Evolutionary conservation across 2,888 invertebrate genomes (phyloP).

Genomic region (Agrotis exclamationis): DNA sequence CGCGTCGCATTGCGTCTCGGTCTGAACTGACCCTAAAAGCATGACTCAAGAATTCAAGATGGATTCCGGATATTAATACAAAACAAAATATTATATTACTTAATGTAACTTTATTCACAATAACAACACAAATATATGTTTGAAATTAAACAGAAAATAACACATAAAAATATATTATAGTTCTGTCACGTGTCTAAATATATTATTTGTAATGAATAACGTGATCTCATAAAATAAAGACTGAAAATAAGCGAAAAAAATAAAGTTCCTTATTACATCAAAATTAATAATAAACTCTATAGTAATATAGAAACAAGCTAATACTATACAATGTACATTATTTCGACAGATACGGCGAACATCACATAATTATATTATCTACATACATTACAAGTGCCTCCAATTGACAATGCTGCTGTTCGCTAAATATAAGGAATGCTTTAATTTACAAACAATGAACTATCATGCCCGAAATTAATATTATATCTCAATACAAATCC

Average conservation of each 20-base stretch:
- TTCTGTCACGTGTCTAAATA: constrained; percentile 20
- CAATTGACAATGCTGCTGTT: constrained; percentile 43
- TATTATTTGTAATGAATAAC: constrained; percentile 24
- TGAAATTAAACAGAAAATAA: constrained; percentile 53
- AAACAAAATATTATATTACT: constrained; percentile 30
- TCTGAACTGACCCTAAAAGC: too few relatives aligned
- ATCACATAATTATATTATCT: constrained; percentile 52
- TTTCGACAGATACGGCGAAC: constrained; percentile 63
- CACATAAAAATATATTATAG: constrained; percentile 52
- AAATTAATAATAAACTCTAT: constrained; percentile 55
- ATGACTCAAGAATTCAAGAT: too few relatives aligned
- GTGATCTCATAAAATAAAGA: constrained; percentile 51
- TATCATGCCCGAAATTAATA: background rate
- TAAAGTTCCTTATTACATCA: constrained; percentile 45
- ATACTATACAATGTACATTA: constrained; percentile 72
- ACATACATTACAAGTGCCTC: constrained; percentile 60
- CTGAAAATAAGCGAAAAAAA: constrained; percentile 56
- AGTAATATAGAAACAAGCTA: constrained; percentile 68
- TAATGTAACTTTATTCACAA: constrained; percentile 60
- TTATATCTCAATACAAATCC: too few relatives aligned
- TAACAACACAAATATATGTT: constrained; percentile 51
- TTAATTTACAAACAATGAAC: constrained; percentile 35
- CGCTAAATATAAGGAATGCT: constrained; percentile 23
- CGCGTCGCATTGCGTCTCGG: too few relatives aligned
- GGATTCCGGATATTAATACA: background rate